Evolutionary conservation across 2,888 invertebrate genomes (phyloP).

Genomic region (Odontomyia ornata): DNA sequence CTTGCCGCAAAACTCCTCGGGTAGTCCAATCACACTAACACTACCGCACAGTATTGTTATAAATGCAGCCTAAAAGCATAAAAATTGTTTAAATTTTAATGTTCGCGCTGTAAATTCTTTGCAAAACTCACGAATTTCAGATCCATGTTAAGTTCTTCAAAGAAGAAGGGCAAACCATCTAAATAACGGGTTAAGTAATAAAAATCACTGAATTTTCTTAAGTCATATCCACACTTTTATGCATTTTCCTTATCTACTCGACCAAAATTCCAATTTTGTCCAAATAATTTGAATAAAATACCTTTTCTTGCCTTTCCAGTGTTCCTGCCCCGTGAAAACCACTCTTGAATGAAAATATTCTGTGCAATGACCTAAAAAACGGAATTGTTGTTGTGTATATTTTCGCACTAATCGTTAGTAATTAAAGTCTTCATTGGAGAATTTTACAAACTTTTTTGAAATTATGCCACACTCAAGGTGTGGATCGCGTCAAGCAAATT

Average conservation of each 20-base stretch:
- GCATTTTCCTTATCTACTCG: constrained; percentile 31
- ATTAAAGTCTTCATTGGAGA: background rate
- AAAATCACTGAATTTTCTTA: constrained; percentile 17
- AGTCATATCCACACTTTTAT: constrained; percentile 32
- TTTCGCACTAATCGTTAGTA: constrained; percentile 6
- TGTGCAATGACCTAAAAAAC: background rate
- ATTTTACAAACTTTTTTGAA: background rate
- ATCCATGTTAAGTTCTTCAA: background rate
- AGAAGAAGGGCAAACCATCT: background rate
- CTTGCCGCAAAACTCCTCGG: constrained; percentile 16
- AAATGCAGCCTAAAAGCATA: constrained; percentile 7
- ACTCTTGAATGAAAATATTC: background rate
- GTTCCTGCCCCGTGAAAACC: background rate
- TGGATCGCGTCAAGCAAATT: background rate
- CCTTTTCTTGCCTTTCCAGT: background rate
- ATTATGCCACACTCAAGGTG: background rate
- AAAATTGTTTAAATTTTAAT: background rate
- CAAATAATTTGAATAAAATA: background rate
- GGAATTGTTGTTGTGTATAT: background rate
- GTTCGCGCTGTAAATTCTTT: background rate
- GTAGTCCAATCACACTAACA: background rate
- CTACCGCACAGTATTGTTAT: background rate
- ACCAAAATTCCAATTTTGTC: background rate
- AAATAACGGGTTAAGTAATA: constrained; percentile 24
- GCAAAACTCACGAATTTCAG: background rate